Evolutionary conservation across 2,797 vertebrate genomes (phyloP).

Genomic region (Buceros bicornis): DNA sequence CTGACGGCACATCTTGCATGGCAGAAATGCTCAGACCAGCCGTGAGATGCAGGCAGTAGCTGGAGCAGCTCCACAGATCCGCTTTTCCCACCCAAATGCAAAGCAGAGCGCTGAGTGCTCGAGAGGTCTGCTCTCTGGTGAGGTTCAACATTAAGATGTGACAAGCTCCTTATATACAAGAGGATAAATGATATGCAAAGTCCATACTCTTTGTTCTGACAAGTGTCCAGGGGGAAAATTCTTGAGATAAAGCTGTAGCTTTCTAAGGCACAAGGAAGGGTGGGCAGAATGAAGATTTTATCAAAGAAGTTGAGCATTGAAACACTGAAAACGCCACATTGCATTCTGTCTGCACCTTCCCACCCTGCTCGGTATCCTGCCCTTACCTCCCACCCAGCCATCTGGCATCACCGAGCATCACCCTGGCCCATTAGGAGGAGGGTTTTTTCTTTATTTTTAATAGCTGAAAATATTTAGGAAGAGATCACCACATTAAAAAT

Average conservation of each 20-base stretch:
- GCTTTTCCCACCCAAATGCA: conserved; percentile 66
- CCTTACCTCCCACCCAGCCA: not conserved
- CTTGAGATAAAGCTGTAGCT: conserved; percentile 73
- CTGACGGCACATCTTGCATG: accelerated
- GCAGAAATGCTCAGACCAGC: not conserved
- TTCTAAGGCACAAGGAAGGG: conserved; percentile 56
- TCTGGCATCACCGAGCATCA: not conserved
- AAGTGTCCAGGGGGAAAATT: conserved; percentile 73
- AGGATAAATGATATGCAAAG: conserved; percentile 76
- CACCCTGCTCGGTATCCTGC: not conserved
- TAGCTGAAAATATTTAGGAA: not conserved
- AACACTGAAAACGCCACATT: not conserved
- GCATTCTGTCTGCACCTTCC: not conserved
- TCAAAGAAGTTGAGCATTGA: conserved; percentile 55
- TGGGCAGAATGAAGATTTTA: conserved; percentile 73
- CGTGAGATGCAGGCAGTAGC: not conserved
- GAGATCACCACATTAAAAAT: not conserved
- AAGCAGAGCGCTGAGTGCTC: conserved; percentile 38
- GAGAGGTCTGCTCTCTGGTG: conserved; percentile 70
- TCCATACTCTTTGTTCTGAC: conserved; percentile 75
- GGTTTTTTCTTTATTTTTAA: accelerated
- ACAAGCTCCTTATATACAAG: conserved; percentile 75
- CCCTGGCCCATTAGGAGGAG: not conserved
- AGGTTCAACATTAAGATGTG: conserved; percentile 77
- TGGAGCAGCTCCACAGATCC: accelerated